Evolutionary conservation across 1,140 invertebrate species (phyloP), one percentile per base, ranked within the genome.

Genomic region (Brachionus plicatilis): DNA sequence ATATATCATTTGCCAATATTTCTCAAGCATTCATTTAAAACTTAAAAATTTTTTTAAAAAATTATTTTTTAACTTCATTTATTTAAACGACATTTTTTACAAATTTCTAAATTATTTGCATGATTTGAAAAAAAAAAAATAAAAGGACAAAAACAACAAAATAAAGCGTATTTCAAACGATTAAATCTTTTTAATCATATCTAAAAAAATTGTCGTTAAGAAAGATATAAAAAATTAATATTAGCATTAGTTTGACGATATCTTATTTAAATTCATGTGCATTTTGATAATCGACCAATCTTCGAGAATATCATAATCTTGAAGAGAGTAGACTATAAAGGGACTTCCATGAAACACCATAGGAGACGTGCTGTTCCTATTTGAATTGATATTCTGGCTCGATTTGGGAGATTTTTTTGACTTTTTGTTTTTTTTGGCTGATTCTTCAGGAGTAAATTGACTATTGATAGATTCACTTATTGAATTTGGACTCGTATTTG

Each of bases 201-300:
- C 65, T 29, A 11, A 68, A 65, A n/a, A 65, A 65, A 11, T 24
- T 65, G 12, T 65, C 33, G 33, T 37, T 37, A 37, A 37, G 33
- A 37, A 37, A 37, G 33, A 37, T 37, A 37, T 37, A 27, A 66
- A 24, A 66, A 66, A 8, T 7, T 27, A 9, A 66, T 14, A 14
- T 70, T 41, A 6, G 17, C 12, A 20, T 43, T 72, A 72, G 41
- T 72, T 72, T 20, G 68, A 45, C 3, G 33, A 47, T 27, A 76
- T 47, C 24, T 76, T 50, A 76, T 76, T 76, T 50, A 76, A 9
- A 76, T 76, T 76, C 17, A 33, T 65, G 29, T 82, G 79, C 79
- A 82, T 82, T 82, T 82, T 60, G 3, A 82, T 82, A 47, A 82
- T 82, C 4, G 79, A 82, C 79, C 53, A 82, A 68, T 82, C 79